Evolutionary conservation across 2,888 invertebrate genomes (phyloP), one percentile per base, ranked within the genome.

Genomic region (Mythimna impura): DNA sequence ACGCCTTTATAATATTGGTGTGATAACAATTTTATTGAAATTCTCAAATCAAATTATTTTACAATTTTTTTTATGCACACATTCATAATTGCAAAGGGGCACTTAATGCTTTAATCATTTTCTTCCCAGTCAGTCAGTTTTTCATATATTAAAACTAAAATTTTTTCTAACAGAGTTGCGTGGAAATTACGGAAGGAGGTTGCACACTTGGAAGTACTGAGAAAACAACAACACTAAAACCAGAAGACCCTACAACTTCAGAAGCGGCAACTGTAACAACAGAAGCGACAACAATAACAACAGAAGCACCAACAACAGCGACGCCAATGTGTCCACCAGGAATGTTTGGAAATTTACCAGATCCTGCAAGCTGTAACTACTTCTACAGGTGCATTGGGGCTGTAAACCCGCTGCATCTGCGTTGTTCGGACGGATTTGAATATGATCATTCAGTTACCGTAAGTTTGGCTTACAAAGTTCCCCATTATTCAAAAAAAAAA

Each of bases 111-210:
- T 14, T 0, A 47, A 47, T 14, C 43, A 7, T 47, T 17, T 47
- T 47, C 17, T 47, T 20, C 17, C 4, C 47, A 20, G 20, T 5
- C 43, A 47, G 14, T 47, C 14, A 14, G 17, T 47, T 17, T 47
- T 43, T 17, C 25, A 9, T 43, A 43, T 4, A 9, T 7, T 12
- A 17, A 47, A 47, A 40, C 50, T 14, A 14, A 50, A 50, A 20
- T 0, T 1, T 0, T n/a, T 52, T 66, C 20, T 64, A 47, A 36
- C 64, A 79, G 78, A 58, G 1, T 1, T 79, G 78, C 54, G 66
- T 81, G 4, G 12, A 52, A 76, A 81, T 78, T 6, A 22, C 79
- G 8, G 82, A 87, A 77, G 88, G 86, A 10, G 88, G 88, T 6
- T 88, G 88, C 54, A 83, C 87, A 4, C 70, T 76, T 2, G 64